Evolutionary conservation across 2,113 vertebrate genomes (phyloP).

Genomic region (Tenrec ecaudatus): DNA sequence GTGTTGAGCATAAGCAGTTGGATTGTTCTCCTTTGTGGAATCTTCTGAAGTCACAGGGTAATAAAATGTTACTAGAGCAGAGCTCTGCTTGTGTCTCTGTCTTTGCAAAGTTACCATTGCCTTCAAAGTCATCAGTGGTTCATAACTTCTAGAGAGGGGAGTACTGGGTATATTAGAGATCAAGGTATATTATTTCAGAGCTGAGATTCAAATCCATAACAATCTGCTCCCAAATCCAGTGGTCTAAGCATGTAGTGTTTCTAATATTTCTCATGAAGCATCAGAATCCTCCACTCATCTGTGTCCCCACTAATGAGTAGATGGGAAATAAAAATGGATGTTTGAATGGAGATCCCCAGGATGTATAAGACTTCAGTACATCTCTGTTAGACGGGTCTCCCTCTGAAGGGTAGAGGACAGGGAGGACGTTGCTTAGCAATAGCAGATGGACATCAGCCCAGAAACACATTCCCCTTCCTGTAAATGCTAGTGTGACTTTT

Average conservation of each 20-base stretch:
- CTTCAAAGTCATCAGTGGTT: background rate
- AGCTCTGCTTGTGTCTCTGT: background rate
- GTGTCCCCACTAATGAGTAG: background rate
- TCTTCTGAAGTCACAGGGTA: background rate
- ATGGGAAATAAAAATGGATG: background rate
- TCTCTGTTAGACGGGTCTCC: background rate
- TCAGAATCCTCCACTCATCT: background rate
- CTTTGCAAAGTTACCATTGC: background rate
- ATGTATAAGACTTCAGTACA: background rate
- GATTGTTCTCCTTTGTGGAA: background rate
- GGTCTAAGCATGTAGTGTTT: background rate
- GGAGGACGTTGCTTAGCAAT: background rate
- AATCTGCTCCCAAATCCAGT: background rate
- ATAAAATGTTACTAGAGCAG: background rate
- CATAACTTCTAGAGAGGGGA: background rate
- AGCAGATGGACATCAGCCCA: background rate
- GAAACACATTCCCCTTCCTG: background rate
- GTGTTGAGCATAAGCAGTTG: background rate
- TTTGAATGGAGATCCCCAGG: background rate
- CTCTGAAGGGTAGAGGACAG: background rate
- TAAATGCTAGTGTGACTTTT: background rate
- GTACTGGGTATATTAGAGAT: background rate
- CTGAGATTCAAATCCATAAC: background rate
- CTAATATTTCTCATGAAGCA: background rate
- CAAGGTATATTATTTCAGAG: background rate